Percentiles rank a stretch among this genome's conserved stretches.
Conservation (phyloP, 2,797 vertebrate genomes). For the Eulemur coronatus region DNA sequence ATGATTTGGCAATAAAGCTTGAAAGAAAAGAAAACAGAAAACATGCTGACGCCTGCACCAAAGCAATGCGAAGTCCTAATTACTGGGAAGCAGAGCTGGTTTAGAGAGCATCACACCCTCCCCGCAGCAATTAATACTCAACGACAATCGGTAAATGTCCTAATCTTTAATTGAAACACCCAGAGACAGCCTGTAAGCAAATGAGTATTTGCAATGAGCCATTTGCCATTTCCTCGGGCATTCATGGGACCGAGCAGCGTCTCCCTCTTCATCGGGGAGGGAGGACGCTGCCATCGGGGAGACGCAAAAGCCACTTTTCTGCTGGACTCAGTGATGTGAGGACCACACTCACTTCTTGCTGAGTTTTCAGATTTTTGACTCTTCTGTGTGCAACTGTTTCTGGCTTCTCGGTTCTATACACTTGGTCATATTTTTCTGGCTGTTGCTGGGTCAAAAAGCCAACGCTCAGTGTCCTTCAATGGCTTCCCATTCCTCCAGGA, state of each 20-base stretch:
- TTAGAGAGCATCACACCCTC: not conserved
- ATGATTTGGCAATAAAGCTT: not conserved
- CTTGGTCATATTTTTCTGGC: not conserved
- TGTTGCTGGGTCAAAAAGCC: not conserved
- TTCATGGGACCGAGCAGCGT: not conserved
- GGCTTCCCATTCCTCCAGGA: not conserved
- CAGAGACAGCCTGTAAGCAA: constrained; percentile 52
- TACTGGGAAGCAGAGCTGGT: not conserved
- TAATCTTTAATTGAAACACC: constrained; percentile 21
- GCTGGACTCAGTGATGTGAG: not conserved
- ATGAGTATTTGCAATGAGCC: constrained; percentile 38
- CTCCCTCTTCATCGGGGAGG: not conserved
- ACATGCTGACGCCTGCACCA: not conserved
- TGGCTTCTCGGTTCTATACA: not conserved
- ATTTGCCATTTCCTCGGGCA: not conserved
- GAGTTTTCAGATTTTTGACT: not conserved
- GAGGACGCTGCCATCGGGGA: not conserved
- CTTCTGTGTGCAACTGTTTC: constrained; percentile 26
- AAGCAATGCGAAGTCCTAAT: not conserved
- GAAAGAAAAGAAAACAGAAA: constrained; percentile 31
- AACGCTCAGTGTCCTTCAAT: not conserved
- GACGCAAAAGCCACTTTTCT: not conserved
- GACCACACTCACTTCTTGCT: not conserved
- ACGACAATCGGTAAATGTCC: not conserved
- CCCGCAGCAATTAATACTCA: not conserved